These are phyloP conservation scores for Cheilosia urbana DNA, from an alignment of 2,888 invertebrate genomes.

Conservation along the genomic window DNA sequence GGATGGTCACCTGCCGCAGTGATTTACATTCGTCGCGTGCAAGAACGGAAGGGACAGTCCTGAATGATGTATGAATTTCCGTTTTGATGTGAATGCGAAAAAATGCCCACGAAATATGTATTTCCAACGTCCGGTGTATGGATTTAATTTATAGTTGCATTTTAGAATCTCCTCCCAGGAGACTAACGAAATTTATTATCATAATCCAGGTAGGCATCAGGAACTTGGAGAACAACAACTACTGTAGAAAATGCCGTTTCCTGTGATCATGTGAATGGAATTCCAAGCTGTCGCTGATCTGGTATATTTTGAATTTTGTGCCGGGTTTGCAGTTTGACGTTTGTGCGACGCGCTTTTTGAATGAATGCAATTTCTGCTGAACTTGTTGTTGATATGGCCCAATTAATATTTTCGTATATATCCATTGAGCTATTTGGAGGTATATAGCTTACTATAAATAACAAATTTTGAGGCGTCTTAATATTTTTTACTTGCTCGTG, in stretches of 20 bases:
- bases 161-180: background rate
- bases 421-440: too few species aligned
- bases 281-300: background rate
- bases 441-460: too few species aligned
- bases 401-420: too few species aligned
- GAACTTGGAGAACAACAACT: background rate
- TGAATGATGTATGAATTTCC: slow-evolving; percentile 28
- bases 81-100: background rate
- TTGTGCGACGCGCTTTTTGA: background rate
- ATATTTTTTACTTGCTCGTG: background rate
- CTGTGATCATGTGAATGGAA: slow-evolving; percentile 38
- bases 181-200: background rate
- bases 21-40: slow-evolving; percentile 38
- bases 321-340: background rate
- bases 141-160: background rate
- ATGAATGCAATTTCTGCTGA: background rate
- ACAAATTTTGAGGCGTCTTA: too few species aligned
- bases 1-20: background rate
- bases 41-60: slow-evolving; percentile 6
- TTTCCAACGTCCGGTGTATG: background rate
- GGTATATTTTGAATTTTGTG: background rate
- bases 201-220: background rate
- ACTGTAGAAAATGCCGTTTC: background rate
- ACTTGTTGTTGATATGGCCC: background rate
- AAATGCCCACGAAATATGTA: background rate